These are phyloP conservation scores for Cephus cinctus DNA, from an alignment of 1,140 invertebrate species.

Conservation along the genomic window DNA sequence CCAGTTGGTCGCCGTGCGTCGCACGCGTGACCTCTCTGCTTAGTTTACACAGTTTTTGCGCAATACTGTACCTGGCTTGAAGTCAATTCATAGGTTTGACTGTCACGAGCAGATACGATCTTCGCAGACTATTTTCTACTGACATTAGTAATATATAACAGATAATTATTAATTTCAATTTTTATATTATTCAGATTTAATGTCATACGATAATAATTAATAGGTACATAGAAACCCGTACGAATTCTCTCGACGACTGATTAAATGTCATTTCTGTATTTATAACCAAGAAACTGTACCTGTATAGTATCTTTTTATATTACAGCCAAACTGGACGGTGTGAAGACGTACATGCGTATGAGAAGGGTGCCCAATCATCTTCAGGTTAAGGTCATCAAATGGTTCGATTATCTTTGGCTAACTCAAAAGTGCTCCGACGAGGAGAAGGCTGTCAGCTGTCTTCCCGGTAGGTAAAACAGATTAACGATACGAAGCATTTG, in stretches of 20 bases:
- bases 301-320: conserved; percentile 40
- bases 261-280: not conserved
- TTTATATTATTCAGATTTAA: not conserved
- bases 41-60: too few relatives aligned
- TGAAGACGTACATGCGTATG: conserved; percentile 99
- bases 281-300: not conserved
- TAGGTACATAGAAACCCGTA: not conserved
- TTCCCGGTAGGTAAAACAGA: conserved; percentile 70
- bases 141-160: not conserved
- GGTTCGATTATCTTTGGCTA: conserved; percentile 99
- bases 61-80: too few relatives aligned
- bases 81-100: too few relatives aligned
- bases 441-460: conserved; percentile 90
- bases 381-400: conserved; percentile 97
- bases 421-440: conserved; percentile 98
- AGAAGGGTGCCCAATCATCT: conserved; percentile 90
- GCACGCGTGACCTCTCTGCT: too few relatives aligned
- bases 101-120: too few relatives aligned
- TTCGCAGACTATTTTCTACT: too few relatives aligned
- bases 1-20: too few relatives aligned
- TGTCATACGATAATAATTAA: not conserved
- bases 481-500: too few relatives aligned
- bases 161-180: not conserved
- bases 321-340: conserved; percentile 94
- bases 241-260: not conserved